Evolutionary conservation across 2,113 vertebrate species (phyloP).

Genomic region (Pelecanus crispus): DNA sequence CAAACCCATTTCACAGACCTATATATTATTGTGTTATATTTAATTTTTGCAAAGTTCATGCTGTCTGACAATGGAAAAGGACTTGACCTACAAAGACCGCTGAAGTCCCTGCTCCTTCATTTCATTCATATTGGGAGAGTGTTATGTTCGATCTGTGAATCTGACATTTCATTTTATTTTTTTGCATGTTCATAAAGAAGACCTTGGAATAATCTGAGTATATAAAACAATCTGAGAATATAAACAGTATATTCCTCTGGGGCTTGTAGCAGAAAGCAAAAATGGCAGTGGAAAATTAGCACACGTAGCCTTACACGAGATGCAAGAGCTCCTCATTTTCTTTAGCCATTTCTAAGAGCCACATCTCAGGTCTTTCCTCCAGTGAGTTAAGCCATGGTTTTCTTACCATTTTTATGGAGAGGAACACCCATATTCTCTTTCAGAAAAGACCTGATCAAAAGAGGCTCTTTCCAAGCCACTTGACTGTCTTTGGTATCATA

Average conservation of each 20-base stretch:
- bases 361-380: neutral
- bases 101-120: neutral
- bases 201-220: neutral
- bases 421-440: neutral
- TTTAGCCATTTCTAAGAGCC: neutral
- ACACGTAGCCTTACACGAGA: neutral
- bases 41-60: neutral
- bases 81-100: neutral
- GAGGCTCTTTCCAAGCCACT: neutral
- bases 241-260: neutral
- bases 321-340: neutral
- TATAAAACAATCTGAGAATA: neutral
- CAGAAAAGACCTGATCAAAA: neutral
- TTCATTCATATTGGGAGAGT: neutral
- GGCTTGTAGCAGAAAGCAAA: neutral
- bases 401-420: neutral
- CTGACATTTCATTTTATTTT: neutral
- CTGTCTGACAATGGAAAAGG: neutral
- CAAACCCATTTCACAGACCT: neutral
- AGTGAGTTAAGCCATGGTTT: neutral
- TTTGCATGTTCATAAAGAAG: neutral
- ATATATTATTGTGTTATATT: neutral
- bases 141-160: neutral
- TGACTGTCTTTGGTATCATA: neutral
- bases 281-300: neutral